Evolutionary conservation across 2,888 invertebrate species (phyloP).

Genomic region (Eugnorisma glareosa): DNA sequence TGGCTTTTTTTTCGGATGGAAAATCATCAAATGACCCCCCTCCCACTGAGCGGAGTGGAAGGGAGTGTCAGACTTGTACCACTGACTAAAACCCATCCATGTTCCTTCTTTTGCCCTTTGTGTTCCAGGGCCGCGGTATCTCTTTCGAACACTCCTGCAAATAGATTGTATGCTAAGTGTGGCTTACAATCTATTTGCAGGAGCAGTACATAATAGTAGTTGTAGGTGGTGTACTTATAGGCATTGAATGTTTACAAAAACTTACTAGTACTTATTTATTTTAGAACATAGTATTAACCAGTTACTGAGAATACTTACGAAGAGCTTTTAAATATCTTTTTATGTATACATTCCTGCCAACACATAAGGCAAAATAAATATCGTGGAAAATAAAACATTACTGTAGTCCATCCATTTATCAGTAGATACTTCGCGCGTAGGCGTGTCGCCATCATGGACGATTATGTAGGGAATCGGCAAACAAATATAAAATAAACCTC

Average conservation of each 20-base stretch:
- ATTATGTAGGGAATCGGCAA: conserved; percentile 59
- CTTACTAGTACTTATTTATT: background rate
- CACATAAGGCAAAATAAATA: conserved; percentile 30
- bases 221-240: background rate
- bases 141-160: no score
- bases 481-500: conserved; percentile 55
- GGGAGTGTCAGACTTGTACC: no score
- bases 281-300: background rate
- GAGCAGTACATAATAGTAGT: background rate
- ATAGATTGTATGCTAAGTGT: no score
- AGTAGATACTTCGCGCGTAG: conserved; percentile 51
- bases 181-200: background rate
- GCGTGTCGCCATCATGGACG: conserved; percentile 59
- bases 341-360: background rate
- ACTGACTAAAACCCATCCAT: no score
- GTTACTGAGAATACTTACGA: background rate
- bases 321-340: conserved; percentile 5
- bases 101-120: no score
- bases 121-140: no score
- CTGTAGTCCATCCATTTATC: conserved; percentile 54
- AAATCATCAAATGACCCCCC: no score
- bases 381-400: conserved; percentile 42
- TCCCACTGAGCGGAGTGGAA: no score
- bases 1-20: no score
- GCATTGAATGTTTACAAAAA: background rate